Base-by-base conservation (phyloP, 2,797 vertebrate genomes). In the Silurus lanzhouensis region DNA sequence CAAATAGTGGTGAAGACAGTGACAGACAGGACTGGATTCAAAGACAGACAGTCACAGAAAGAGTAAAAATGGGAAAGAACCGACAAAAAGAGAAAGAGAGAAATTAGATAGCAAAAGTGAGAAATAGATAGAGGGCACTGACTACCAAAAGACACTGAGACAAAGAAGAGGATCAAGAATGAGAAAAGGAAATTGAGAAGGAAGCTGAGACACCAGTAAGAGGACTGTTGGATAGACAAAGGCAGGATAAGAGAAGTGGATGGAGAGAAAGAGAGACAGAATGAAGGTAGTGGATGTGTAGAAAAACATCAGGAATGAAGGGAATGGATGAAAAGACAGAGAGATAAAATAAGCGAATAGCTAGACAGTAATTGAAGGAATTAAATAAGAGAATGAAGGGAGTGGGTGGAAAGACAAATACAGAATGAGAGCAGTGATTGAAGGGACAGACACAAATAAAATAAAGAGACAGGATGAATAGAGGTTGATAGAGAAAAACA, bases 1-100 rank as follows among this genome's bases (percentile, higher is more conserved):
- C 78, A 81, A 61, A 81, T 22, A 81, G 17, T 76, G 61, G 66
- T 66, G 78, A 80, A 64, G 61, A 64, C 7, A 80, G 14, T 80
- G 78, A 25, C 61, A 64, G 22, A 64, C 4, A 46, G 8, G 44
- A 15, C 14, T 66, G 8, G 8, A 79, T 79, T 12, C 20, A 25
- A n/a, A 66, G 60, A 52, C 14, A 19, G 61, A 64, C 25, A 38
- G 55, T 58, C 15, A 52, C 5, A 74, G n/a, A 52, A 13, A 52
- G 5, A 8, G 46, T 0, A 6, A n/a, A 3, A 72, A 10, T 19
- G 12, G 52, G 72, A 19, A 9, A 60, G 25, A 77, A 12, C 20
- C 46, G 15, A 52, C 22, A 46, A n/a, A 48, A 6, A 87, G 52
- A 31, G 27, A 77, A 57, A 20, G 3, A 0, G 15, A 52, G 67